Conservation (phyloP, 2,113 vertebrate genomes). For the Psittacus erithacus region DNA sequence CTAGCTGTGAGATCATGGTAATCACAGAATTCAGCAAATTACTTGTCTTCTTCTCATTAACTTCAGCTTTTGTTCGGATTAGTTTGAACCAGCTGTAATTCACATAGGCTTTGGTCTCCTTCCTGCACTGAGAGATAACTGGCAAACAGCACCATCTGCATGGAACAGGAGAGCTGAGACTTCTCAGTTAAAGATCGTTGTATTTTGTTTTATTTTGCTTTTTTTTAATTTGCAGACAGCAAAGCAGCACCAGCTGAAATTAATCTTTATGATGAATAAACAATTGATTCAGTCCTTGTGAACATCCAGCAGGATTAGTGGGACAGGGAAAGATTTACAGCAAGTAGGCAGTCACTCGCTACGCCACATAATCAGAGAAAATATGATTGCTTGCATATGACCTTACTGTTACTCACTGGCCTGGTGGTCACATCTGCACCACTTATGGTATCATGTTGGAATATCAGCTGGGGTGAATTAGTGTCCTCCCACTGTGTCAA, state of each 20-base stretch:
- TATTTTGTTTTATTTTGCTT: background rate
- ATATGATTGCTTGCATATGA: background rate
- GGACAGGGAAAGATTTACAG: background rate
- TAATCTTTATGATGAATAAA: constrained; percentile 51
- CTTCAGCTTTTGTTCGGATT: constrained; percentile 25
- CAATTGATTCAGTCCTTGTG: constrained; percentile 1
- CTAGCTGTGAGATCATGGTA: background rate
- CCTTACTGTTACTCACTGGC: background rate
- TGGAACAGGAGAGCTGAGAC: background rate
- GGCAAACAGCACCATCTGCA: constrained; percentile 56
- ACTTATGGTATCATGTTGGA: background rate
- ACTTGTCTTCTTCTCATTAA: constrained; percentile 31
- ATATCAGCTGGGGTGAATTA: constrained; percentile 6
- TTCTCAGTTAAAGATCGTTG: background rate
- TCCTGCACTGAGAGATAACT: constrained; percentile 17
- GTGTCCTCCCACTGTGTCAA: background rate
- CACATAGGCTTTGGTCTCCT: constrained; percentile 22
- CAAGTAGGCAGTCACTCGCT: background rate
- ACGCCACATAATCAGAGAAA: background rate
- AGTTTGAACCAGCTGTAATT: constrained; percentile 33
- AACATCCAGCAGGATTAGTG: constrained; percentile 33
- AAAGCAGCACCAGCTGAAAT: constrained; percentile 43
- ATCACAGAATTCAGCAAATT: constrained; percentile 24
- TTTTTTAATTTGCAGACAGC: background rate
- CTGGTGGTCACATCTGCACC: background rate